Evolutionary conservation across 2,797 vertebrate species (phyloP).

Genomic region (Ceryle rudis): DNA sequence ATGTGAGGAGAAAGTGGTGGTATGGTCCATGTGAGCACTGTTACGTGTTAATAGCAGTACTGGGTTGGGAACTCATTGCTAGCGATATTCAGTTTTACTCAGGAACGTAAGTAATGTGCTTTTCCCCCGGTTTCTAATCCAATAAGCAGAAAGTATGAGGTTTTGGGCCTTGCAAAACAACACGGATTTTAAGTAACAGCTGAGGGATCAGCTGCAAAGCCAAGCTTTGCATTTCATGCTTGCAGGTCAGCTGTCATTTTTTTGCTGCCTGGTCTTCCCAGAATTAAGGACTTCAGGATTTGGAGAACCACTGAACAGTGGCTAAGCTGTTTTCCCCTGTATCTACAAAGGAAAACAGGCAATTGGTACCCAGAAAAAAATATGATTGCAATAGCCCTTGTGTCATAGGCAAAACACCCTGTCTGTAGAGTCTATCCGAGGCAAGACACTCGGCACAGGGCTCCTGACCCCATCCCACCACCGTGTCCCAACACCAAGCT

Average conservation of each 20-base stretch:
- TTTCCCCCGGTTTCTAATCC: background rate
- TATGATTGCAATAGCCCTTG: background rate
- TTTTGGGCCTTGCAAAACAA: slow-evolving; percentile 40
- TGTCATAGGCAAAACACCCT: background rate
- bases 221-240: slow-evolving; percentile 51
- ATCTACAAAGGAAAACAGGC: background rate
- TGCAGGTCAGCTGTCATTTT: slow-evolving; percentile 15
- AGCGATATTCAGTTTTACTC: background rate
- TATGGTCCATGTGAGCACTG: accelerated
- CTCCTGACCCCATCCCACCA: background rate
- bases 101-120: slow-evolving; percentile 23
- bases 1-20: background rate
- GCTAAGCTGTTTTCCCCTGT: background rate
- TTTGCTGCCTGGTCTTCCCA: background rate
- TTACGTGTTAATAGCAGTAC: background rate
- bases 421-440: background rate
- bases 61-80: background rate
- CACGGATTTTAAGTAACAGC: slow-evolving; percentile 18
- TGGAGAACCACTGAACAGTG: background rate
- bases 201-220: slow-evolving; percentile 37
- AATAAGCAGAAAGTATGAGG: slow-evolving; percentile 15
- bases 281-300: background rate
- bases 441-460: accelerated
- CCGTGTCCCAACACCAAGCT: background rate
- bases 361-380: background rate